Evolutionary conservation across 2,797 vertebrate genomes (phyloP).

Genomic region (Anomalospiza imberbis): DNA sequence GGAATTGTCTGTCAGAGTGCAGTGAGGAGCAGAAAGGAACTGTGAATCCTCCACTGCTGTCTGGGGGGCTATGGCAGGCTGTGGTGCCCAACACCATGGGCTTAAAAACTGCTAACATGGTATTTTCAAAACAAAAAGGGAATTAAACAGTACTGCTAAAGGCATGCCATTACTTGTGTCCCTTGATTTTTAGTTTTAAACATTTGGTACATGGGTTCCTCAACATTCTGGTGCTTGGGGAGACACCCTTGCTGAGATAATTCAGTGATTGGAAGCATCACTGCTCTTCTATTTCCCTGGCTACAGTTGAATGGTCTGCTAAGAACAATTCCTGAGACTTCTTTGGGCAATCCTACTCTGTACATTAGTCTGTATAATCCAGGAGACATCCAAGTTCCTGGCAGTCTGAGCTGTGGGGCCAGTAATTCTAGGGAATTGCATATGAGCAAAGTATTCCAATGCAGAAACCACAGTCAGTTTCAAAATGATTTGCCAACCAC

Average conservation of each 20-base stretch:
- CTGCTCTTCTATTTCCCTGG: background rate
- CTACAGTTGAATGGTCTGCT: background rate
- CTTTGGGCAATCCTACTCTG: background rate
- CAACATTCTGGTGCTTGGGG: background rate
- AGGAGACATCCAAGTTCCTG: background rate
- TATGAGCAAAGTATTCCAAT: background rate
- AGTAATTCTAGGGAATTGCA: background rate
- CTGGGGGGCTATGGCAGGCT: rapidly evolving
- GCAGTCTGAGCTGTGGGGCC: background rate
- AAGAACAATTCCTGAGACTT: background rate
- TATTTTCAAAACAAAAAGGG: background rate
- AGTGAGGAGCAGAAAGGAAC: background rate
- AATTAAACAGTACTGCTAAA: background rate
- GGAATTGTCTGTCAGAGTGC: background rate
- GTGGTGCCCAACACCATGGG: background rate
- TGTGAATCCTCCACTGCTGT: background rate
- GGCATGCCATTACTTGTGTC: rapidly evolving
- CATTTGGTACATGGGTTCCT: background rate
- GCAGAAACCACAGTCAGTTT: background rate
- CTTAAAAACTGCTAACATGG: background rate
- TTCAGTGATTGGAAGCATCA: background rate
- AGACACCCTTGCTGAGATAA: background rate
- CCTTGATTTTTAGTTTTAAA: background rate
- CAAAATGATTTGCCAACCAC: background rate
- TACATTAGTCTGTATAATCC: background rate